These are phyloP conservation scores for Poeciliopsis turneri DNA, from an alignment of 2,797 vertebrate genomes.

Conservation along the genomic window DNA sequence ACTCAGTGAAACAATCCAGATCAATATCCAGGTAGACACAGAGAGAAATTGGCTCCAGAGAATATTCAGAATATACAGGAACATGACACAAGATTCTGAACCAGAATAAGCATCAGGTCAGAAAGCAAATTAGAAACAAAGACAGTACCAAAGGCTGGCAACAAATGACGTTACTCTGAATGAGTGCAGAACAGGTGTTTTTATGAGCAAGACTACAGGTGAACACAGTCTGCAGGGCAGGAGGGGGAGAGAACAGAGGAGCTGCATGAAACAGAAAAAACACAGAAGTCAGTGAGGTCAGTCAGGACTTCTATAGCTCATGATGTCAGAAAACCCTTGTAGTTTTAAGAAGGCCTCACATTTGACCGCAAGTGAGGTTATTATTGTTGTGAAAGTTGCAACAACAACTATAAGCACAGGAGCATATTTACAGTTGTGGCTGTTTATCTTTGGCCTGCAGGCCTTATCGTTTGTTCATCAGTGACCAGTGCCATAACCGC, in stretches of 20 bases:
- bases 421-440: background rate
- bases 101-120: background rate
- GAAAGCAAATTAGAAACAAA: background rate
- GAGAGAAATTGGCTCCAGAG: background rate
- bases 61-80: background rate
- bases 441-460: background rate
- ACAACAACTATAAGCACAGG: background rate
- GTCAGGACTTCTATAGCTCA: background rate
- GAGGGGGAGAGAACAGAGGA: background rate
- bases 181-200: background rate
- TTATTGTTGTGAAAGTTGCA: background rate
- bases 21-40: background rate
- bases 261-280: background rate
- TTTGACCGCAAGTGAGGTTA: background rate
- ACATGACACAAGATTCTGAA: background rate
- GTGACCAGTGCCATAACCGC: background rate
- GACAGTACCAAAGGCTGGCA: background rate
- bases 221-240: background rate
- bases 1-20: background rate
- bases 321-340: background rate
- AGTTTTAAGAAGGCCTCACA: background rate
- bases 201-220: background rate
- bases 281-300: background rate
- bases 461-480: background rate
- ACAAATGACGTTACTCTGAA: background rate